phyloP scores from a whole-genome alignment of 1,140 invertebrate species.

The Megalonaias nervosa region DNA sequence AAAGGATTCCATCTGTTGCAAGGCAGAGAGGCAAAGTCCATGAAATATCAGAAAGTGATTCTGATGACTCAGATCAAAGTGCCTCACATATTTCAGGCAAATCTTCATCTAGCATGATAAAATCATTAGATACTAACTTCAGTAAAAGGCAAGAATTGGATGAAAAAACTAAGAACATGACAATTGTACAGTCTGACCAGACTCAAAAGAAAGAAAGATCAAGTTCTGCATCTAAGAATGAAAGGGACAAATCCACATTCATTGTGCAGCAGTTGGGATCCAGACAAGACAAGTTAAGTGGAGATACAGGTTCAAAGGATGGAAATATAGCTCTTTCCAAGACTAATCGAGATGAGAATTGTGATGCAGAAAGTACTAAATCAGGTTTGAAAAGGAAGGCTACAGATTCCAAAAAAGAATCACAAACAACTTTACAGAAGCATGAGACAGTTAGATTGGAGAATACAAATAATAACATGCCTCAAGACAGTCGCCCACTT shows the following conservation, averaged over 20 bases:
- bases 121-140: not conserved
- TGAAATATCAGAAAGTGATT: constrained; percentile 35
- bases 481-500: constrained; percentile 24
- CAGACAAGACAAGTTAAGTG: not conserved
- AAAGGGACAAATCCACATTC: not conserved
- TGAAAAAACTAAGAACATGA: not conserved
- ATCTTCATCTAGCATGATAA: not conserved
- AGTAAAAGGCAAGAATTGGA: not conserved
- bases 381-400: no score
- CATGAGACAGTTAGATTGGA: constrained; percentile 24
- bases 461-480: constrained; percentile 3
- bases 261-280: no score
- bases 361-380: not conserved
- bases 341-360: not conserved
- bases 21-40: constrained; percentile 10
- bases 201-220: not conserved
- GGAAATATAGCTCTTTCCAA: not conserved
- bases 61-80: not conserved
- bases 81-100: not conserved
- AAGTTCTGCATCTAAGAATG: not conserved
- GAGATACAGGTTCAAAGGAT: not conserved
- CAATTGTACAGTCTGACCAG: not conserved
- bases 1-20: not conserved
- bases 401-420: constrained; percentile 8
- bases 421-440: constrained; percentile 17